Evolutionary conservation across 2,888 invertebrate genomes (phyloP).

Genomic region (Drosophila paranaensis): DNA sequence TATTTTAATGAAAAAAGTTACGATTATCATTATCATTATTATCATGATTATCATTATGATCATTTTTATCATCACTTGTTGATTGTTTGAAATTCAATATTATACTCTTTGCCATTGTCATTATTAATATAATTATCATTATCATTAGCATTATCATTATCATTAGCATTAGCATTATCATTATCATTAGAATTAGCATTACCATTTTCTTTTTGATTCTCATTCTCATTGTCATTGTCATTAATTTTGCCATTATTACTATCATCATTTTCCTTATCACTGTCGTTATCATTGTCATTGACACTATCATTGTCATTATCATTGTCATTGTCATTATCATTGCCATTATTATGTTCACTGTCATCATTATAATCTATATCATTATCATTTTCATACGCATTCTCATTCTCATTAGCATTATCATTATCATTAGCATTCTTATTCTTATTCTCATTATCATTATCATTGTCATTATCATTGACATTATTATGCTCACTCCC

Average conservation of each 20-base stretch:
- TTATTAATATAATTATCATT: background rate
- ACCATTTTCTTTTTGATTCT: background rate
- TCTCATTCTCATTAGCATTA: background rate
- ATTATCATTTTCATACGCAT: background rate
- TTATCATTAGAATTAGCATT: background rate
- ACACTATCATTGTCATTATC: background rate
- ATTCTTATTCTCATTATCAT: background rate
- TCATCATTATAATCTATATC: too few species aligned
- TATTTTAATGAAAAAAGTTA: slow-evolving; percentile 8
- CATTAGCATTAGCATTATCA: background rate
- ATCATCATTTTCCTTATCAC: too few species aligned
- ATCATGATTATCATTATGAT: background rate
- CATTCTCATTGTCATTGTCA: background rate
- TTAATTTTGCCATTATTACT: too few species aligned
- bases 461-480: background rate
- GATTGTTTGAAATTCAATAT: background rate
- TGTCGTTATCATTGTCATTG: background rate
- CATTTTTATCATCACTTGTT: background rate
- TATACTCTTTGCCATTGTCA: background rate
- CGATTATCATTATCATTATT: background rate
- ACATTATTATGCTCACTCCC: background rate
- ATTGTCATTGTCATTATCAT: background rate
- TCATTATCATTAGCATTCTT: background rate
- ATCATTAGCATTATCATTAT: background rate
- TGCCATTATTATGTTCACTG: background rate